Evolutionary conservation across 2,888 invertebrate genomes (phyloP).

Genomic region (Tetrapedia diversipes): DNA sequence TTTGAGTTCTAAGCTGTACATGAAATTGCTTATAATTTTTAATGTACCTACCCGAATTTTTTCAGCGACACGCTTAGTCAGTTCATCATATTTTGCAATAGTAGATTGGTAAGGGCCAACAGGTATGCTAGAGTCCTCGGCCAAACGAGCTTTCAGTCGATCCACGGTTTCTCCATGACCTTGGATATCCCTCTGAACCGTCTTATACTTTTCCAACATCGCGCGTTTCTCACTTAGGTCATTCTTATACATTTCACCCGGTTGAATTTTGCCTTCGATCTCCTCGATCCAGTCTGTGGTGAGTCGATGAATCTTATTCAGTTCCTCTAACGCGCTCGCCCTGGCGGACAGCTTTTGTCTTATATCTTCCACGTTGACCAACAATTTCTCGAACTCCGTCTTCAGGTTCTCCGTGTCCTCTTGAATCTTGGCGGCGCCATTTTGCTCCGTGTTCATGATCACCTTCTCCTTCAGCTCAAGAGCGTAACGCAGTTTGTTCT

Average conservation of each 20-base stretch:
- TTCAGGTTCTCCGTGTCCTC: conserved; percentile 95
- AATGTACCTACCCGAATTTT: conserved; percentile 86
- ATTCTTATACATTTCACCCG: conserved; percentile 89
- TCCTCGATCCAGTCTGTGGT: conserved; percentile 95
- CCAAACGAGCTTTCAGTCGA: conserved; percentile 89
- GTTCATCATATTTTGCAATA: conserved; percentile 88
- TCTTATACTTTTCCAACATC: conserved; percentile 93
- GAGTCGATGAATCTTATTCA: conserved; percentile 92
- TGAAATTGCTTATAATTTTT: background rate
- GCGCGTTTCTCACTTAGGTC: conserved; percentile 96
- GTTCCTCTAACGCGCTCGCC: conserved; percentile 92
- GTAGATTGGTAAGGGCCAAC: conserved; percentile 88
- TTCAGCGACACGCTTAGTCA: conserved; percentile 87
- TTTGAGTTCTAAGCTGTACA: too few species aligned
- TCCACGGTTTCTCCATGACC: conserved; percentile 91
- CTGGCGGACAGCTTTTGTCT: conserved; percentile 90
- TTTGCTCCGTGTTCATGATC: conserved; percentile 95
- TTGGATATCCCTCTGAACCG: conserved; percentile 91
- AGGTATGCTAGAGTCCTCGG: conserved; percentile 88
- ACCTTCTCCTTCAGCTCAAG: conserved; percentile 96
- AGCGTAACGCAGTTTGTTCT: conserved; percentile 92
- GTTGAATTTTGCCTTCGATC: conserved; percentile 91
- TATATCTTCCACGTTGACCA: conserved; percentile 91
- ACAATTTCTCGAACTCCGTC: conserved; percentile 94
- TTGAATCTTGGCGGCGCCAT: conserved; percentile 94